These are phyloP conservation scores for Copidosoma floridanum DNA, from an alignment of 1,140 invertebrate species.

Conservation along the genomic window DNA sequence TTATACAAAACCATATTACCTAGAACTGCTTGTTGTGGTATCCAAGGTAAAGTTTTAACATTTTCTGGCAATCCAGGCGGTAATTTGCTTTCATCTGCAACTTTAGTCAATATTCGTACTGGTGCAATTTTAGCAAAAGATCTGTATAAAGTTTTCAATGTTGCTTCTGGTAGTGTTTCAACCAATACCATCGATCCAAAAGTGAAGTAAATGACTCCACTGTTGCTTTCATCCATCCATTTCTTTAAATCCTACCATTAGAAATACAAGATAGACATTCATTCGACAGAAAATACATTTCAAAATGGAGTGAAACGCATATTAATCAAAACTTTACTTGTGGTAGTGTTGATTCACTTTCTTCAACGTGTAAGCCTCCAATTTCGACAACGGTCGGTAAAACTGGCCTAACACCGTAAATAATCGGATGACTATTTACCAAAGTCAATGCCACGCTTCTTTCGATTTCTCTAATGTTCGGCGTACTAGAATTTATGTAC, in stretches of 20 bases:
- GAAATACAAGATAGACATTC: background rate
- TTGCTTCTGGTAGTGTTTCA: constrained; percentile 59
- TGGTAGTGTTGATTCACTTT: constrained; percentile 30
- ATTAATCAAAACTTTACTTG: constrained; percentile 32
- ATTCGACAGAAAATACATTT: background rate
- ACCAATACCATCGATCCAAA: constrained; percentile 67
- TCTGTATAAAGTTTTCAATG: constrained; percentile 18
- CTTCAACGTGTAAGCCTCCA: constrained; percentile 49
- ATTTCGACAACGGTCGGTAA: constrained; percentile 49
- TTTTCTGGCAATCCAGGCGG: constrained; percentile 53
- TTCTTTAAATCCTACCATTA: constrained; percentile 63
- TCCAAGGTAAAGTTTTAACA: constrained; percentile 61
- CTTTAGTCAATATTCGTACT: constrained; percentile 33
- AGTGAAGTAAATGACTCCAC: constrained; percentile 70
- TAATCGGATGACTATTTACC: constrained; percentile 49
- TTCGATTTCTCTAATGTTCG: constrained; percentile 60
- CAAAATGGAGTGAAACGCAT: no score
- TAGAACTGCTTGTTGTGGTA: constrained; percentile 64
- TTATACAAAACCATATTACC: constrained; percentile 46
- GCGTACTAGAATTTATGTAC: constrained; percentile 60
- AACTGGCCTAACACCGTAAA: constrained; percentile 45
- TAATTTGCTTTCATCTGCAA: constrained; percentile 35
- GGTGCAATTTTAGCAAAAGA: constrained; percentile 36
- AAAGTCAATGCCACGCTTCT: constrained; percentile 44
- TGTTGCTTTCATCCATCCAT: constrained; percentile 63